Evolutionary conservation across 2,113 vertebrate species (phyloP), one percentile per base, ranked within the genome.

Genomic region (Alexandromys fortis): DNA sequence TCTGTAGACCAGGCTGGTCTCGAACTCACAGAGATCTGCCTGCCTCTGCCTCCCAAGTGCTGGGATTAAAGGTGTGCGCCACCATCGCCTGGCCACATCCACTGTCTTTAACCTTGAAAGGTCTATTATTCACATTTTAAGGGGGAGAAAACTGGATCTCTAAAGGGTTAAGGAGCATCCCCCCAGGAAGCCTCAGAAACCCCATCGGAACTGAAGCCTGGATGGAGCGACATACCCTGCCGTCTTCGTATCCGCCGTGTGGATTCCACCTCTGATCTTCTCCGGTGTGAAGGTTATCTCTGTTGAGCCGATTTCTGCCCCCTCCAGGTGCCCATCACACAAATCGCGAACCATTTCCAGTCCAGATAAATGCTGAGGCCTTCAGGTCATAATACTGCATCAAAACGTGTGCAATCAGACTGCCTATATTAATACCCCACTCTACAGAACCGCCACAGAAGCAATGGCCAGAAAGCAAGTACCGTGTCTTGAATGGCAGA

Each of bases 351-450:
- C 77, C 72, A 99, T 98, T 98, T 99, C 98, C 96, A 99, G 93
- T 78, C 99, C 99, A 89, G 98, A 99, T 82, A 99, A 98, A 98
- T 99, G 99, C 97, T 99, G 99, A 86, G 99, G 99, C 98, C 99
- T 99, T 97, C 85, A 93, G 97, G 86, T 94, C 70, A 98, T 76
- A 98, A 96, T 0, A 97, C 17, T 11, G 92, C 89, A 89, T 97
- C 97, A 98, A 96, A 95, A 97, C 1, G 91, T 65, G 95, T 63
- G 94, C 0, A 0, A 77, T 92, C 82, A 96, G 89, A 67, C 33
- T 96, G 86, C 77, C 88, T 83, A 91, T 58, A 91, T 58, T 55
- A 58, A 58, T 10, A 30, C 38, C 35, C 17, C 5, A 42, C 86
- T 91, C 94, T 78, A 88, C 76, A 78, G 19, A 58, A 58, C 58